These are phyloP conservation scores for Sphaeridia pumilis DNA, from an alignment of 2,888 invertebrate species.

Conservation along the genomic window DNA sequence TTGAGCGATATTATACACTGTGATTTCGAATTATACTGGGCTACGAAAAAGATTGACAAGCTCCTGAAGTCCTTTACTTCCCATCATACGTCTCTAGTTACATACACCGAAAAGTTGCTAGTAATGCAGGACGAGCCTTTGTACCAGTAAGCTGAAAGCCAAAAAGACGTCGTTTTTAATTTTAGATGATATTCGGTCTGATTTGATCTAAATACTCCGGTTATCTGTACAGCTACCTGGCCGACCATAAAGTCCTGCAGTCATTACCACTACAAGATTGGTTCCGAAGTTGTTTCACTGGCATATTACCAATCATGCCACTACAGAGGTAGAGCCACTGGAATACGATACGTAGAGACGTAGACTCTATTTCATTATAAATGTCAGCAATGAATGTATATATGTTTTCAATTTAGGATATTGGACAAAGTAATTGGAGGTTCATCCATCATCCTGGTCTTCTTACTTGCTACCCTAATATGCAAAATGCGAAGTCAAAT, in stretches of 20 bases:
- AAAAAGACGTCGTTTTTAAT: neutral
- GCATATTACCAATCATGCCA: slow-evolving; percentile 62
- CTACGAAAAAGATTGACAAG: slow-evolving; percentile 62
- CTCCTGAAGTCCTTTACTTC: slow-evolving; percentile 54
- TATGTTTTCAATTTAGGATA: slow-evolving; percentile 48
- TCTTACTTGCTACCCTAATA: slow-evolving; percentile 60
- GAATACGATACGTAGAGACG: neutral
- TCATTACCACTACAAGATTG: slow-evolving; percentile 59
- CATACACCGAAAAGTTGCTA: slow-evolving; percentile 53
- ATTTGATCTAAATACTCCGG: slow-evolving; percentile 37
- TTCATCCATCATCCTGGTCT: slow-evolving; percentile 67
- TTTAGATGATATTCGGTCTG: neutral
- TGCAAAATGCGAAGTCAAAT: slow-evolving; percentile 57
- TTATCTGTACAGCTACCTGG: slow-evolving; percentile 51
- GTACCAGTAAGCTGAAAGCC: slow-evolving; percentile 45
- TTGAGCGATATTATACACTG: slow-evolving; percentile 58
- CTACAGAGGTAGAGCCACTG: slow-evolving; percentile 53
- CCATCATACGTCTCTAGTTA: slow-evolving; percentile 54
- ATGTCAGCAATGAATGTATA: neutral
- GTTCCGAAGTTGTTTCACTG: slow-evolving; percentile 74
- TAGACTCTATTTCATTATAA: too few species aligned
- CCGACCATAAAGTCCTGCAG: slow-evolving; percentile 52
- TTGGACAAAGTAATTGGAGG: slow-evolving; percentile 84
- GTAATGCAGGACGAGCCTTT: slow-evolving; percentile 66
- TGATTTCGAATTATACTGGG: slow-evolving; percentile 71